Conservation (phyloP, 2,888 invertebrate genomes). For the Coenonympha arcania region DNA sequence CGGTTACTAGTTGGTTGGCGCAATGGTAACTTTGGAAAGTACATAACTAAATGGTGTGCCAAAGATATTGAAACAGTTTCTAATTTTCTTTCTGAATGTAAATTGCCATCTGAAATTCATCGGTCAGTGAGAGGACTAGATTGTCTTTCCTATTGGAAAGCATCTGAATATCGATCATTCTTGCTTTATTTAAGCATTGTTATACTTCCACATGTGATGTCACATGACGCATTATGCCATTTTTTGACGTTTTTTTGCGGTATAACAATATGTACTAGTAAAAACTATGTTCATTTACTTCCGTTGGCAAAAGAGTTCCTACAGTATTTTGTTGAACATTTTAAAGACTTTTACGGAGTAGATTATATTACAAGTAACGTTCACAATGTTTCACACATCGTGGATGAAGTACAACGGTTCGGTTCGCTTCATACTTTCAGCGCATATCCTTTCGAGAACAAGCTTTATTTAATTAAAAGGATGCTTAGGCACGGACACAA, state of each 20-base stretch:
- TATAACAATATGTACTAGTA: background rate
- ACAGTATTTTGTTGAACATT: constrained; percentile 12
- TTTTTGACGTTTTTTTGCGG: background rate
- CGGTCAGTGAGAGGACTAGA: background rate
- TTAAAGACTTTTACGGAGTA: constrained; percentile 21
- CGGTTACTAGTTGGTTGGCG: constrained; percentile 26
- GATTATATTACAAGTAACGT: constrained; percentile 27
- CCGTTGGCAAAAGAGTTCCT: constrained; percentile 15
- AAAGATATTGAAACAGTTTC: background rate
- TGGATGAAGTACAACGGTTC: constrained; percentile 24
- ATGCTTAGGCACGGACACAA: constrained; percentile 22
- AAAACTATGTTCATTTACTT: background rate
- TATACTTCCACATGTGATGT: constrained; percentile 10
- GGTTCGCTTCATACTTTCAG: constrained; percentile 21
- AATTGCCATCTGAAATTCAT: background rate
- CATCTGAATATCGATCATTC: constrained; percentile 25
- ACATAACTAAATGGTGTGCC: constrained; percentile 22
- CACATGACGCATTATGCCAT: background rate
- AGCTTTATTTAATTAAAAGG: constrained; percentile 18
- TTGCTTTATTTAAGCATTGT: constrained; percentile 22
- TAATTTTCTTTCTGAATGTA: background rate
- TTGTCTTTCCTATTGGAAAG: constrained; percentile 25
- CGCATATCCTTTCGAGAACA: constrained; percentile 26
- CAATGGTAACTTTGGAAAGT: constrained; percentile 26
- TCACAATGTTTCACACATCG: constrained; percentile 26